Conservation (phyloP, 2,113 vertebrate species). For the Probosciger aterrimus region DNA sequence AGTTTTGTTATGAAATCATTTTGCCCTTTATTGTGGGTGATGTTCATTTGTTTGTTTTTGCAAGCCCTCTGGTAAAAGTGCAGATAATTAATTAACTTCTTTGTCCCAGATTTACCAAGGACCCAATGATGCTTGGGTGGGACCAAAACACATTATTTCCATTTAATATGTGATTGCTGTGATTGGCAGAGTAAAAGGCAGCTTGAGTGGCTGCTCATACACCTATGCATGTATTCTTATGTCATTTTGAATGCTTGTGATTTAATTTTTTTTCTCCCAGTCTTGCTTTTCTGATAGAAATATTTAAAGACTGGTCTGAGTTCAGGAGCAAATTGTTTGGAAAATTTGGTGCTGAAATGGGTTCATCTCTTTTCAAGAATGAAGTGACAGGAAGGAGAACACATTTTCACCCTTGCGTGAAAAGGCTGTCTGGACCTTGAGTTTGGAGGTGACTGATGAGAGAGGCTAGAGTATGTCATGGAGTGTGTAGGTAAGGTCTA, state of each 20-base stretch:
- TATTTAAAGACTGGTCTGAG: background rate
- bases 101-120: background rate
- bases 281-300: background rate
- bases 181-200: background rate
- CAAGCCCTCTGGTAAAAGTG: background rate
- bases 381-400: background rate
- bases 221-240: background rate
- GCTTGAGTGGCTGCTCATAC: background rate
- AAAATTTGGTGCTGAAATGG: constrained; percentile 4
- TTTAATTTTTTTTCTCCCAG: background rate
- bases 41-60: background rate
- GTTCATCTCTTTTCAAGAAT: background rate
- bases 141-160: background rate
- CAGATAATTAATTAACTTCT: background rate
- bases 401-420: background rate
- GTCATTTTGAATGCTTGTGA: background rate
- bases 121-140: background rate
- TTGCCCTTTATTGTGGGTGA: background rate
- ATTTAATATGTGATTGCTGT: background rate
- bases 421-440: background rate
- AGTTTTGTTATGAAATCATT: background rate
- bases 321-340: constrained; percentile 1
- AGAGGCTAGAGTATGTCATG: background rate
- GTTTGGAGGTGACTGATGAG: background rate
- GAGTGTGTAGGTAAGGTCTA: background rate